Conservation (phyloP, 2,888 invertebrate species). For the Halictus ligatus region DNA sequence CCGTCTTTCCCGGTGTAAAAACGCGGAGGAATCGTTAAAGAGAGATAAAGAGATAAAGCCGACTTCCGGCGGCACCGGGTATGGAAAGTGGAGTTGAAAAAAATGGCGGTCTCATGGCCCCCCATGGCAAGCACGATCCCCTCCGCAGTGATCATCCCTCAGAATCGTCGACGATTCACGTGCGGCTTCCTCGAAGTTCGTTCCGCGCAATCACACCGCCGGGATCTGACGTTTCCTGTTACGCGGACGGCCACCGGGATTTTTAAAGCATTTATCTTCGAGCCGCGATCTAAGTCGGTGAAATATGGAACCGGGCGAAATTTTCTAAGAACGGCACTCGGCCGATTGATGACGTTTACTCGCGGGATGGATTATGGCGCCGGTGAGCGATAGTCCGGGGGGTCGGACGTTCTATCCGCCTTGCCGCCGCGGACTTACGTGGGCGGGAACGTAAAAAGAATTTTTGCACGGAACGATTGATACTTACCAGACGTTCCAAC, state of each 20-base stretch:
- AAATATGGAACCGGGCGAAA: slow-evolving; percentile 44
- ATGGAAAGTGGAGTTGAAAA: neutral
- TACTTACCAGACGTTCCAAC: slow-evolving; percentile 9
- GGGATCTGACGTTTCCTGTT: slow-evolving; percentile 43
- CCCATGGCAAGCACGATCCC: slow-evolving; percentile 27
- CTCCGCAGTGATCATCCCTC: slow-evolving; percentile 41
- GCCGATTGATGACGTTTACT: slow-evolving; percentile 46
- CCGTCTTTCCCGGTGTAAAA: neutral
- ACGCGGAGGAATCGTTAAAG: neutral
- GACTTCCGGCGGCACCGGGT: neutral
- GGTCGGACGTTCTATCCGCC: neutral
- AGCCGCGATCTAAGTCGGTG: slow-evolving; percentile 38
- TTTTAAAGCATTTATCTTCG: slow-evolving; percentile 57
- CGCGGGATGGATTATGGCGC: slow-evolving; percentile 35
- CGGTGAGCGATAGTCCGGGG: slow-evolving; percentile 44
- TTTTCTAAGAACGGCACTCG: slow-evolving; percentile 22
- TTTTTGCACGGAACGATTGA: neutral
- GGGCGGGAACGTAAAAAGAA: neutral
- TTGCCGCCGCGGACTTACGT: neutral
- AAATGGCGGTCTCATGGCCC: slow-evolving; percentile 15
- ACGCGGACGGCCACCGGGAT: slow-evolving; percentile 33
- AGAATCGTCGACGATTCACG: slow-evolving; percentile 50
- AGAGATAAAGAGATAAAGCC: no score
- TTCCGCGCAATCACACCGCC: slow-evolving; percentile 48
- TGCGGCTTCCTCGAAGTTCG: slow-evolving; percentile 35